These are phyloP conservation scores for Pyrochroa serraticornis DNA, from an alignment of 2,888 invertebrate species.

Conservation along the genomic window DNA sequence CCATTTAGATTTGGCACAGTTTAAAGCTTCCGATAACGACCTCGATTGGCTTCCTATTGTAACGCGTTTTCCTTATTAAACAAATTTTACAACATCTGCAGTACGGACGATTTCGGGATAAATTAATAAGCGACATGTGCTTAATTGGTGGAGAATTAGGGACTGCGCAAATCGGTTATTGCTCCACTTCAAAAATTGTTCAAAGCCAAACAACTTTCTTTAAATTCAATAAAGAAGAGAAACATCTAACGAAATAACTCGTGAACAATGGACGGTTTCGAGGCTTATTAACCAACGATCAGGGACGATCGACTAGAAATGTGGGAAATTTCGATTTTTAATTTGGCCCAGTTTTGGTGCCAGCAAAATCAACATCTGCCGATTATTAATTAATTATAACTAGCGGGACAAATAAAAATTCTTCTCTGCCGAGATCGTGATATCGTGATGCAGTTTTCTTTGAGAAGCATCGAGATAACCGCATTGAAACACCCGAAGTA, in stretches of 20 bases:
- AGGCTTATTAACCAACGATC: not conserved
- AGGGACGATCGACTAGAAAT: too few relatives aligned
- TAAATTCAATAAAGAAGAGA: not conserved
- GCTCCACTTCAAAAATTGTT: too few relatives aligned
- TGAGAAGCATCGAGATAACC: not conserved
- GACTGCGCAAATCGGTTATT: too few relatives aligned
- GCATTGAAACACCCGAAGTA: not conserved
- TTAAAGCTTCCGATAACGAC: not conserved
- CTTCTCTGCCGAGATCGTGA: not conserved
- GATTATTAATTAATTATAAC: not conserved
- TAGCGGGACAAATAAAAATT: not conserved
- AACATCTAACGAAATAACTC: not conserved
- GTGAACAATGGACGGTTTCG: not conserved
- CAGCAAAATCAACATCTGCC: not conserved
- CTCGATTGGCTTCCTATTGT: conserved; percentile 2
- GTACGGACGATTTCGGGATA: not conserved
- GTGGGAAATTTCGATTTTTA: too few relatives aligned
- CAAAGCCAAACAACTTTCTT: not conserved
- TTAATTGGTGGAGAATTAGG: not conserved
- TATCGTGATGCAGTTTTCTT: not conserved
- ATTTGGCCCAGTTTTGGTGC: too few relatives aligned
- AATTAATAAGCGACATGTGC: not conserved
- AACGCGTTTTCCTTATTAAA: not conserved
- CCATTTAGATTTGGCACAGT: conserved; percentile 4
- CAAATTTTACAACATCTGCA: not conserved